Evolutionary conservation across 2,888 invertebrate species (phyloP), one percentile per base, ranked within the genome.

Genomic region (Orthosia gracilis): DNA sequence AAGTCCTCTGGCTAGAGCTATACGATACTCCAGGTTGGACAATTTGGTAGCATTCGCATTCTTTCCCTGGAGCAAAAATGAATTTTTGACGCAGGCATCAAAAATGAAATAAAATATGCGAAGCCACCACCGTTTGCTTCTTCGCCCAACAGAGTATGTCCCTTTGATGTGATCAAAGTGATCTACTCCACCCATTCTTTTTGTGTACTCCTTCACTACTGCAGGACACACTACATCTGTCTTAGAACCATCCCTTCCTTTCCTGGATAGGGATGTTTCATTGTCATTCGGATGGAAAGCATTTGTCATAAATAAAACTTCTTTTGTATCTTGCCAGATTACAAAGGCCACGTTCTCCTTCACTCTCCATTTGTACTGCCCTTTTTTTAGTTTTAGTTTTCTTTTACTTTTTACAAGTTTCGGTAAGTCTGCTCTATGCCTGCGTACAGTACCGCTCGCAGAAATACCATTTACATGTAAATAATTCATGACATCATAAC

Each of bases 311-410:
- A 26, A 26, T 26, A 26, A 26, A 26, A 26, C 26, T 26, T 26
- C 26, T 26, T 26, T 26, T 85, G 83, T 89, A 73, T 89, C 88
- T 77, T 87, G 80, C 87, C 88, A 88, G 50, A 84, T 73, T 15
- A 75, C 58, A 75, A 87, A 86, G 54, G 84, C 85, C 50, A 87
- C 87, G 70, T 83, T 69, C 49, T 76, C 61, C 63, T 87, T 87
- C 12, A 68, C 74, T 82, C 86, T 85, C 87, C 82, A 86, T 71
- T 86, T 85, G 71, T 63, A 87, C 23, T 88, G 49, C 23, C 87
- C 85, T 85, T 85, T 87, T 26, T 3, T 26, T 26, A 26, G 26
- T 80, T 69, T 85, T 69, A 80, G 67, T 76, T 78, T n/a, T 63
- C 69, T 72, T 69, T 76, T 73, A 64, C 71, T 69, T 67, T 85